A percentile compares a stretch with the other conserved stretches of the same genome.
Evolutionary conservation across 1,140 invertebrate species (phyloP).

Genomic region (Brachystomella parvula): DNA sequence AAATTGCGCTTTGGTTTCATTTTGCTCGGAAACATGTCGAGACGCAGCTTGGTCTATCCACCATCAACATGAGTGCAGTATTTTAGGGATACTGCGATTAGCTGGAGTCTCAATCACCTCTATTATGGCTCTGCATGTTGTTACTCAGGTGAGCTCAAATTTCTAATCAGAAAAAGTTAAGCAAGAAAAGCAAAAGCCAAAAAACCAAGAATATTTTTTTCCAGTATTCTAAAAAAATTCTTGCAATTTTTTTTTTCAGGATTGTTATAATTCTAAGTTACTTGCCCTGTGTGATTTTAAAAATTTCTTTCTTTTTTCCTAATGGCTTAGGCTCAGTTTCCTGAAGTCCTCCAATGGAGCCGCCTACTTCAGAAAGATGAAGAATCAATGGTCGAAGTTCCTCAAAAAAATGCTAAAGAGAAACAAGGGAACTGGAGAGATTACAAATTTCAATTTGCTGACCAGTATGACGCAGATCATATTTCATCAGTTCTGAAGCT

Average conservation of each 20-base stretch:
- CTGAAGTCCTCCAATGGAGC: constrained; percentile 18
- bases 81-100: constrained; percentile 61
- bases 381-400: constrained; percentile 3
- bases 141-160: constrained; percentile 64
- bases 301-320: too few relatives aligned
- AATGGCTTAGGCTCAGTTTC: too few relatives aligned
- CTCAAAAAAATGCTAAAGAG: constrained; percentile 10
- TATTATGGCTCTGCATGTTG: constrained; percentile 69
- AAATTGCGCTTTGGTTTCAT: constrained; percentile 62
- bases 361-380: constrained; percentile 13
- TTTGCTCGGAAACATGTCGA: constrained; percentile 69
- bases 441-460: constrained; percentile 1
- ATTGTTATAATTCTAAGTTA: too few relatives aligned
- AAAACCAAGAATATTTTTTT: too few relatives aligned
- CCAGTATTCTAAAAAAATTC: too few relatives aligned
- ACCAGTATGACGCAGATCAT: constrained; percentile 53
- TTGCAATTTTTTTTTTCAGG: too few relatives aligned
- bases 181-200: too few relatives aligned
- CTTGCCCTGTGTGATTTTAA: too few relatives aligned
- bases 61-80: constrained; percentile 71
- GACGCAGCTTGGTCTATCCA: constrained; percentile 57
- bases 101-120: constrained; percentile 74
- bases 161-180: not conserved
- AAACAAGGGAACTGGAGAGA: not conserved
- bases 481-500: constrained; percentile 57